Percentiles rank a stretch among this genome's conserved stretches.
Evolutionary conservation across 2,113 vertebrate species (phyloP).

Genomic region (Chionodraco myersi): DNA sequence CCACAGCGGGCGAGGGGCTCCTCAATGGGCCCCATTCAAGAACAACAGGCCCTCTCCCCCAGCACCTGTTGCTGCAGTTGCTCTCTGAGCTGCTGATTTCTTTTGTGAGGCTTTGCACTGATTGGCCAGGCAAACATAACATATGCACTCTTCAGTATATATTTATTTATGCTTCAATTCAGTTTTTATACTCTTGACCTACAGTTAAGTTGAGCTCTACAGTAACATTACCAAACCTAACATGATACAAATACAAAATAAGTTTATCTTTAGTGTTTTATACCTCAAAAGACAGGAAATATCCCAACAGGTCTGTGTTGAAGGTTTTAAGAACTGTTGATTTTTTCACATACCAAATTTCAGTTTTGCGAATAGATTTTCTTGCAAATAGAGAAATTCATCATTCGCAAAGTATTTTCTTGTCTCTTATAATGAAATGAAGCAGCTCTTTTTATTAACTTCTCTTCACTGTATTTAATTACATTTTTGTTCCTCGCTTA

Average conservation of each 20-base stretch:
- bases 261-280: background rate
- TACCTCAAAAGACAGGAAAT: background rate
- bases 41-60: slow-evolving; percentile 60
- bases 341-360: background rate
- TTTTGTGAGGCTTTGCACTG: slow-evolving; percentile 23
- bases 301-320: background rate
- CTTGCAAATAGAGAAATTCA: background rate
- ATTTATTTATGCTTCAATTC: background rate
- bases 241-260: background rate
- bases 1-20: slow-evolving; percentile 56
- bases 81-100: slow-evolving; percentile 57
- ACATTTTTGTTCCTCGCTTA: too few species aligned
- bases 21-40: slow-evolving; percentile 61
- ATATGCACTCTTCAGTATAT: background rate
- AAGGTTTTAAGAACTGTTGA: background rate
- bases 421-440: background rate
- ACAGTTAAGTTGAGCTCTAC: background rate
- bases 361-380: background rate
- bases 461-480: too few species aligned
- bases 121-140: slow-evolving; percentile 19
- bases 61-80: slow-evolving; percentile 78
- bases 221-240: background rate
- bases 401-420: background rate
- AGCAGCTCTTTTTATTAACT: background rate
- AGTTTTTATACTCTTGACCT: background rate